Evolutionary conservation across 2,888 invertebrate genomes (phyloP), one percentile per base, ranked within the genome.

Genomic region (Ischnura elegans): DNA sequence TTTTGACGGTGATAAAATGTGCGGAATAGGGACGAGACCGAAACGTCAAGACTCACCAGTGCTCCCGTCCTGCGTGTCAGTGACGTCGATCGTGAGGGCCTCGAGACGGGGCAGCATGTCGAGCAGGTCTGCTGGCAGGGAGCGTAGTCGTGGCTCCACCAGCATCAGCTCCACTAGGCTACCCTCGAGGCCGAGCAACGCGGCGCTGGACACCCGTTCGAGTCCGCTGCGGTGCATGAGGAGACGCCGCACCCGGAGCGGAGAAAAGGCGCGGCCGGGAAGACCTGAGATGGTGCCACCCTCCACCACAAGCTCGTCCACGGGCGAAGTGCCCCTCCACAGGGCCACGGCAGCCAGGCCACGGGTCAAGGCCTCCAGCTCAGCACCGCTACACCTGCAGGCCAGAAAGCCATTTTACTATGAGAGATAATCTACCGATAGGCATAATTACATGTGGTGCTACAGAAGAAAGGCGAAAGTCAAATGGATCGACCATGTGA

Each of bases 341-440:
- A 97, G 97, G 94, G 97, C 97, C 61, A 98, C 96, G 85, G 97
- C 97, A 95, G 97, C 97, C 19, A 98, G 96, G 16, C 98, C 98
- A 95, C 97, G 97, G 94, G 97, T 96, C 29, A 98, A 98, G 95
- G 97, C 97, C 8, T 97, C 97, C 94, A 98, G 96, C 95, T 98
- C 98, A 96, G 98, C 98, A 96, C 98, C 98, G n/a, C 98, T 98
- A 95, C 98, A 98, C 98, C 98, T 98, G 96, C n/a, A n/a, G n/a
- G n/a, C n/a, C n/a, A n/a, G n/a, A n/a, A n/a, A n/a, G n/a, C n/a
- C n/a, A n/a, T n/a, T n/a, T n/a, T n/a, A n/a, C n/a, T n/a, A n/a
- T n/a, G n/a, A n/a, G n/a, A n/a, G n/a, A n/a, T n/a, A n/a, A n/a
- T n/a, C n/a, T n/a, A n/a, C n/a, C n/a, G n/a, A n/a, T n/a, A n/a